phyloP scores from a whole-genome alignment of 2,113 vertebrate genomes.

The Melanocharis versteri region DNA sequence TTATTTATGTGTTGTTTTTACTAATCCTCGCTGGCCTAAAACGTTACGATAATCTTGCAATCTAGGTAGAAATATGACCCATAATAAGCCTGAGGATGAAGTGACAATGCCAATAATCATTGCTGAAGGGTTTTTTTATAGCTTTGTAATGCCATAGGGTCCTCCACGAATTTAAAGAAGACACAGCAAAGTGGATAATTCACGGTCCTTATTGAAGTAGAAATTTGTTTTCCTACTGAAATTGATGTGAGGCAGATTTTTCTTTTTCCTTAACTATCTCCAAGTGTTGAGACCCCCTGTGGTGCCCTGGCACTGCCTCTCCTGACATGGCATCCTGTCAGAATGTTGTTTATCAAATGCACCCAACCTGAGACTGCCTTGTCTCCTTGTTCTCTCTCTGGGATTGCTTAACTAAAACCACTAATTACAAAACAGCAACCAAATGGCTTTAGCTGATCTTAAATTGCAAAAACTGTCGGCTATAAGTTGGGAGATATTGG shows the following conservation, averaged over 20 bases:
- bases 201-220: background rate
- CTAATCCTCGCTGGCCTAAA: background rate
- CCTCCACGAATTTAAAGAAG: background rate
- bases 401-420: background rate
- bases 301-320: background rate
- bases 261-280: background rate
- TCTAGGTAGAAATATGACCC: background rate
- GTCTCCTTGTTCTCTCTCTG: background rate
- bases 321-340: background rate
- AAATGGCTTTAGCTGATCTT: background rate
- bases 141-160: background rate
- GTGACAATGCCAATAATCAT: background rate
- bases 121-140: background rate
- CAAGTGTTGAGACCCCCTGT: background rate
- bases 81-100: background rate
- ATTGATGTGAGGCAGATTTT: background rate
- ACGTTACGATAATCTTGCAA: background rate
- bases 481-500: background rate
- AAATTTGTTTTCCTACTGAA: background rate
- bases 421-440: background rate
- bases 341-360: background rate
- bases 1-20: slow-evolving; percentile 23
- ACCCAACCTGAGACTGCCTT: background rate
- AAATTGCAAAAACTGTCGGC: background rate
- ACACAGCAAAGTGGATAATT: background rate